phyloP scores from a whole-genome alignment of 1,140 invertebrate species.

The Rhopalosiphum maidis region DNA sequence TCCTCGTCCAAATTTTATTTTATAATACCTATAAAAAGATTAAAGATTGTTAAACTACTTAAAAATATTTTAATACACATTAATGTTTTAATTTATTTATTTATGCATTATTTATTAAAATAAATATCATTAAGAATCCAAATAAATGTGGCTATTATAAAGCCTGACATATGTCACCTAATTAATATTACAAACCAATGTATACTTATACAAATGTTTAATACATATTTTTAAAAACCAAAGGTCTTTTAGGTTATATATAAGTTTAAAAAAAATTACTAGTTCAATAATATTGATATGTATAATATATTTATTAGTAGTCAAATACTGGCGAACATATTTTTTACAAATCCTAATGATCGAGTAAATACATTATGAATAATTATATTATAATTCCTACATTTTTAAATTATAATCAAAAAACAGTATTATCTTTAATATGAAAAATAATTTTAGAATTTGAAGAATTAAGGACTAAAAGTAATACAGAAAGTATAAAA shows the following conservation, averaged over 20 bases:
- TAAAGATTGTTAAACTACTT: neutral
- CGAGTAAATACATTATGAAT: neutral
- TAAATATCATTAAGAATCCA: neutral
- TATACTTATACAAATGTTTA: neutral
- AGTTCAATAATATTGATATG: neutral
- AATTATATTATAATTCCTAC: neutral
- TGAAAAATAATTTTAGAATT: neutral
- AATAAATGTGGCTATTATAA: neutral
- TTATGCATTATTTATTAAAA: neutral
- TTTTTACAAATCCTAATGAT: neutral
- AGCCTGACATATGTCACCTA: neutral
- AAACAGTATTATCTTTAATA: neutral
- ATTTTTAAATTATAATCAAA: neutral
- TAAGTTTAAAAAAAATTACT: neutral
- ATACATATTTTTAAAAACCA: neutral
- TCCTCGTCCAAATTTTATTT: neutral
- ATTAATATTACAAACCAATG: neutral
- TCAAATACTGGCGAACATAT: accelerated
- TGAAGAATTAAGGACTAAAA: neutral
- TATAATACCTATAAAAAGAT: neutral
- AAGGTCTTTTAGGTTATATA: neutral
- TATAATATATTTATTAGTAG: neutral
- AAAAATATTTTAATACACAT: neutral
- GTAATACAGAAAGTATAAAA: neutral
- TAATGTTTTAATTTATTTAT: neutral